Evolutionary conservation across 1,140 invertebrate genomes (phyloP).

Genomic region (Bombus vancouverensis): DNA sequence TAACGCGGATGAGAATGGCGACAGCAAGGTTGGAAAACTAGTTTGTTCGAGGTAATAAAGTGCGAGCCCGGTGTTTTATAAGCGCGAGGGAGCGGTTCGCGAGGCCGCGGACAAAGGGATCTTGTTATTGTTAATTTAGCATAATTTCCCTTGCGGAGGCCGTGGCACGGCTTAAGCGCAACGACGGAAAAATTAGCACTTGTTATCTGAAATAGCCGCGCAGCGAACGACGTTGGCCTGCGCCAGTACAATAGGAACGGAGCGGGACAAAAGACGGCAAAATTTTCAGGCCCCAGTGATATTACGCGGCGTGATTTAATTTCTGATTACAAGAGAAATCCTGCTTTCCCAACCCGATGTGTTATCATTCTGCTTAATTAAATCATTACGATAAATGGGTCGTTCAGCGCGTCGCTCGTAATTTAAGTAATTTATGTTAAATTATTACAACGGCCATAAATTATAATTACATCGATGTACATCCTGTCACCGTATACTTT

Average conservation of each 20-base stretch:
- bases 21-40: not conserved
- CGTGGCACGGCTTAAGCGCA: constrained; percentile 9
- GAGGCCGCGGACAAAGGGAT: constrained; percentile 13
- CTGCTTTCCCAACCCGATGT: not conserved
- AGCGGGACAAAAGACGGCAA: constrained; percentile 4
- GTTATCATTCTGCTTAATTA: constrained; percentile 36
- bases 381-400: not conserved
- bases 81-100: not conserved
- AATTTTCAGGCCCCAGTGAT: not conserved
- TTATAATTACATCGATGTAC: not conserved
- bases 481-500: not conserved
- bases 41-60: constrained; percentile 26
- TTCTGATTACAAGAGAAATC: constrained; percentile 29
- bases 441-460: not conserved
- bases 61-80: constrained; percentile 4
- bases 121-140: constrained; percentile 43
- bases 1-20: not conserved
- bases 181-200: constrained; percentile 39
- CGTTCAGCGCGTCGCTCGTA: not conserved
- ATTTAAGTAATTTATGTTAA: not conserved
- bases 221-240: too few relatives aligned
- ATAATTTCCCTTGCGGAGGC: constrained; percentile 13
- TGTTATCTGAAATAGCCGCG: constrained; percentile 34
- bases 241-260: not conserved
- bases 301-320: constrained; percentile 42